These are phyloP conservation scores for Nephrotoma appendiculata DNA, from an alignment of 2,888 invertebrate species.

Conservation along the genomic window DNA sequence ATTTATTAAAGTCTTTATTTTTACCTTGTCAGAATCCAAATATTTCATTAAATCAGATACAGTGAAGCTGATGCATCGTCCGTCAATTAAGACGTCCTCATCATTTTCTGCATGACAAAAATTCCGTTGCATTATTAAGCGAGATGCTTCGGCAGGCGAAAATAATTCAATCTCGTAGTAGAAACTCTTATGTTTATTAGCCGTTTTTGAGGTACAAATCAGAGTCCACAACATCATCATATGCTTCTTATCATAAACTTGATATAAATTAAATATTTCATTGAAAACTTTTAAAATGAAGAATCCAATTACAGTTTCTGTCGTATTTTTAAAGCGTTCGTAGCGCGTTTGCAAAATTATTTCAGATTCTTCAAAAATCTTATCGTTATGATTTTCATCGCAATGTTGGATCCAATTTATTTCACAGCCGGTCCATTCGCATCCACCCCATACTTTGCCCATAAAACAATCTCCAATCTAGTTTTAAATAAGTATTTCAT, in stretches of 20 bases:
- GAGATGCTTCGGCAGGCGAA: slow-evolving; percentile 25
- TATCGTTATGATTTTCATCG: slow-evolving; percentile 36
- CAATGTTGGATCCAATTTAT: slow-evolving; percentile 48
- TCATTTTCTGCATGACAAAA: slow-evolving; percentile 31
- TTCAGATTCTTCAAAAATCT: slow-evolving; percentile 24
- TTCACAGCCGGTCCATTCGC: slow-evolving; percentile 42
- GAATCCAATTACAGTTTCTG: slow-evolving; percentile 26
- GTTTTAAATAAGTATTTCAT: not conserved
- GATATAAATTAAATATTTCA: slow-evolving; percentile 31
- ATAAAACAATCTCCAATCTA: slow-evolving; percentile 22
- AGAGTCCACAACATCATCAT: slow-evolving; percentile 24
- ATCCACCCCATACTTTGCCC: slow-evolving; percentile 35
- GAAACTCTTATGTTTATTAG: slow-evolving; percentile 24
- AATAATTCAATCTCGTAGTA: slow-evolving; percentile 28
- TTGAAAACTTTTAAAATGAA: slow-evolving; percentile 26
- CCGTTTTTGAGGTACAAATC: slow-evolving; percentile 24
- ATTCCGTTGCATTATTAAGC: slow-evolving; percentile 27
- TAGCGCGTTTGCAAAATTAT: slow-evolving; percentile 21
- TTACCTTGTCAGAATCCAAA: slow-evolving; percentile 22
- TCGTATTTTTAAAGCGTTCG: slow-evolving; percentile 5
- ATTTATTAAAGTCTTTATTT: not conserved
- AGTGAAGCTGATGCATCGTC: slow-evolving; percentile 26
- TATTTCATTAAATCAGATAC: slow-evolving; percentile 25
- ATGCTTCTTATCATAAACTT: slow-evolving; percentile 24
- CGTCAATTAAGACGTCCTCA: slow-evolving; percentile 26